phyloP scores from a whole-genome alignment of 1,140 invertebrate genomes.

The Lethocerus indicus region DNA sequence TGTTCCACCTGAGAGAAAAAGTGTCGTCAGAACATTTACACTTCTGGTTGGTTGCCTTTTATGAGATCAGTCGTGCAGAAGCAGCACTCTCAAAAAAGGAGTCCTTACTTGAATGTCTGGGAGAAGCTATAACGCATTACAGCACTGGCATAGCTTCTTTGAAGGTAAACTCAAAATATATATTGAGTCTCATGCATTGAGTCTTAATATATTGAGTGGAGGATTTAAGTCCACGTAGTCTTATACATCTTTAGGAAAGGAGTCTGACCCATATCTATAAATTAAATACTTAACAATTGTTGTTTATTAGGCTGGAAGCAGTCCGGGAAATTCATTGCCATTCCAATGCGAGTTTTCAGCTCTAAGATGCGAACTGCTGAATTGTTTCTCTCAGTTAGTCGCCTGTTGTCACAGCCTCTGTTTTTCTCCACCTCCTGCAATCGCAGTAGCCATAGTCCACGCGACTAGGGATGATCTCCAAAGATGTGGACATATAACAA shows the following conservation, averaged over 20 bases:
- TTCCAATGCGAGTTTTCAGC: constrained; percentile 67
- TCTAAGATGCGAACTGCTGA: constrained; percentile 56
- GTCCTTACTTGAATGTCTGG: constrained; percentile 36
- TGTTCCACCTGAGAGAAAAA: constrained; percentile 45
- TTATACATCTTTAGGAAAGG: too few relatives aligned
- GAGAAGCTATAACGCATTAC: constrained; percentile 38
- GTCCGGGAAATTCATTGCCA: constrained; percentile 41
- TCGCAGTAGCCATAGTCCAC: constrained; percentile 63
- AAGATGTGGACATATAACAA: constrained; percentile 63
- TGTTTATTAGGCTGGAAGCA: constrained; percentile 37
- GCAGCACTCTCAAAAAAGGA: constrained; percentile 19
- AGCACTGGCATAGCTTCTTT: constrained; percentile 48
- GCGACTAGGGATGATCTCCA: constrained; percentile 65
- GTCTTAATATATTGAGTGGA: not conserved
- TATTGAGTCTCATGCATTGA: not conserved
- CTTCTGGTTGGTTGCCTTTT: constrained; percentile 72
- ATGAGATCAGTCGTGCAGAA: constrained; percentile 38
- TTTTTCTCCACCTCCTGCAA: constrained; percentile 82
- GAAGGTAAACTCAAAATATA: constrained; percentile 32
- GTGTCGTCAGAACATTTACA: constrained; percentile 80
- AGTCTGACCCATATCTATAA: too few relatives aligned
- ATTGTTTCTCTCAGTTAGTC: constrained; percentile 53
- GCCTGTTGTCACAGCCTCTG: constrained; percentile 65
- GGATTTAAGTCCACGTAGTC: not conserved
- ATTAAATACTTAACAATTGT: too few relatives aligned